phyloP scores from a whole-genome alignment of 2,113 vertebrate genomes.

The Pyxicephalus adspersus region DNA sequence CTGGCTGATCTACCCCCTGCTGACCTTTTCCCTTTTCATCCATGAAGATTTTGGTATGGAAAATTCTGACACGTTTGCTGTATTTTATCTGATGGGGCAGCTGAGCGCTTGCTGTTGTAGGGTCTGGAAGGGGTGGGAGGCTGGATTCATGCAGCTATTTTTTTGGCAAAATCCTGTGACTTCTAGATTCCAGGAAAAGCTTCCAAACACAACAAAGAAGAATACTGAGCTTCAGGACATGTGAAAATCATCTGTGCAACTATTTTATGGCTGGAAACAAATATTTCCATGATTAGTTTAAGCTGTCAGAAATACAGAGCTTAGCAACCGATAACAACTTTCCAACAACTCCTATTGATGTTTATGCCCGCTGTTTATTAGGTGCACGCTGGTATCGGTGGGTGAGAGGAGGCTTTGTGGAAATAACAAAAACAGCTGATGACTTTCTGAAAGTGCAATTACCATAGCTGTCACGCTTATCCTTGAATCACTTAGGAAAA shows the following conservation, averaged over 20 bases:
- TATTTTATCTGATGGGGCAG: too few relatives aligned
- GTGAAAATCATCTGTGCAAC: slow-evolving; percentile 42
- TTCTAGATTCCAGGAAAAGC: slow-evolving; percentile 17
- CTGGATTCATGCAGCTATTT: neutral
- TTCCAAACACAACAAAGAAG: slow-evolving; percentile 11
- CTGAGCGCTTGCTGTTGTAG: too few relatives aligned
- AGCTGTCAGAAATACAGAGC: neutral
- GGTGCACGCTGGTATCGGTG: too few relatives aligned
- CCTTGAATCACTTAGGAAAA: too few relatives aligned
- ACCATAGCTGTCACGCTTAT: too few relatives aligned
- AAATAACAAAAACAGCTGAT: too few relatives aligned
- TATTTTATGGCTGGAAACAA: neutral
- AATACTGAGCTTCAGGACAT: neutral
- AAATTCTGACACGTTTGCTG: neutral
- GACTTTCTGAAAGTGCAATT: too few relatives aligned
- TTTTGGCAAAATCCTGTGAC: slow-evolving; percentile 11
- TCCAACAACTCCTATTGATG: too few relatives aligned
- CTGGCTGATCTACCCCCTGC: neutral
- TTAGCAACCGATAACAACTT: neutral
- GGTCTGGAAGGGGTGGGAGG: neutral
- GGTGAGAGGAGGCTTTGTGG: too few relatives aligned
- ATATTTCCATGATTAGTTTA: neutral
- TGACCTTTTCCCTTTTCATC: neutral
- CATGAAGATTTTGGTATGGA: neutral
- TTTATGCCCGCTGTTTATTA: too few relatives aligned